A percentile compares a stretch with the other conserved stretches of the same genome.
These are phyloP conservation scores for Pithys albifrons DNA, from an alignment of 2,113 vertebrate genomes.

Conservation along the genomic window DNA sequence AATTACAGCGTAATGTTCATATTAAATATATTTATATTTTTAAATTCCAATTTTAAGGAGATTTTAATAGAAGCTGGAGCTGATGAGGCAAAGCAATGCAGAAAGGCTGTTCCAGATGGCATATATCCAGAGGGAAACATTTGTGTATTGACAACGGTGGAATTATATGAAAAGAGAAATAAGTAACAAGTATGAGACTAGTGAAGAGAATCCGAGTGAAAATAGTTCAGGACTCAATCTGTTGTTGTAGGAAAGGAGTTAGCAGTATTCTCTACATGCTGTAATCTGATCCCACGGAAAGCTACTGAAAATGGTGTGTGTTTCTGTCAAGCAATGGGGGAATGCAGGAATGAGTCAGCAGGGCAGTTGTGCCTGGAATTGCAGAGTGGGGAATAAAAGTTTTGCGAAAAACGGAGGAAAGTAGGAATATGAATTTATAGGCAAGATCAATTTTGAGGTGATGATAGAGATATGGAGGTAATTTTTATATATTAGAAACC, in stretches of 20 bases:
- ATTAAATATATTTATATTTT: constrained; percentile 62
- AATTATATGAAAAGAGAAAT: constrained; percentile 41
- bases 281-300: background rate
- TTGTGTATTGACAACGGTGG: constrained; percentile 24
- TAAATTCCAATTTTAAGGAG: constrained; percentile 35
- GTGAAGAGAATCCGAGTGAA: constrained; percentile 47
- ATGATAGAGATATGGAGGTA: background rate
- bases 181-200: background rate
- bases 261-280: background rate
- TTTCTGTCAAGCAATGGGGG: background rate
- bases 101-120: constrained; percentile 62
- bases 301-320: background rate
- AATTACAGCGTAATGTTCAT: constrained; percentile 40
- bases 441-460: background rate
- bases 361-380: background rate
- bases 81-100: constrained; percentile 62
- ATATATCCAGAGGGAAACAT: constrained; percentile 58
- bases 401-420: background rate
- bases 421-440: background rate
- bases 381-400: background rate
- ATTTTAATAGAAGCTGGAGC: constrained; percentile 57
- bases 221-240: constrained; percentile 24
- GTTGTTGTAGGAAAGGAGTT: background rate
- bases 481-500: background rate
- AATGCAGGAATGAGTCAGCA: background rate